Evolutionary conservation across 2,888 invertebrate species (phyloP), one percentile per base, ranked within the genome.

Genomic region (Griposia aprilina): DNA sequence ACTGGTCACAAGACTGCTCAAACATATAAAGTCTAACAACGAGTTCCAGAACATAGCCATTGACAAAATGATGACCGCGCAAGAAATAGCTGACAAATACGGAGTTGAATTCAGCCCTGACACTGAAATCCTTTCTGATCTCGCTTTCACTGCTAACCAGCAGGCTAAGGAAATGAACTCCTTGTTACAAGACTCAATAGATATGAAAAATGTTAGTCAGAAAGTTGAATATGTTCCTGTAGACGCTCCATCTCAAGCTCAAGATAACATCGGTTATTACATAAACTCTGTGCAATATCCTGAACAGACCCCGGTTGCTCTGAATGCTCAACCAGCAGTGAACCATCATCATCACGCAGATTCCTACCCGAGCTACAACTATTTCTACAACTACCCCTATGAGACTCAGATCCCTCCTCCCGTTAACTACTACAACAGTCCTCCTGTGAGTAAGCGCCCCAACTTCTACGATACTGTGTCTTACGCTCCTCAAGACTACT

Each of bases 61-160:
- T 26, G 97, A 96, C 23, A 96, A 97, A 87, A 95, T 97, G 96
- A 96, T 97, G 96, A 91, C 94, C 4, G 96, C 96, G 66, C 96
- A 96, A 90, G 95, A 97, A 89, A 96, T 96, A 4, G 96, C 97
- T 55, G 95, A 96, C 60, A 96, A 96, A 91, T 96, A 93, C 82
- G 95, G 95, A 63, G 93, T 97, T 15, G 94, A 94, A 59, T 96
- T 95, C 80, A 93, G 90, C 63, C 96, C 97, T 23, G 96, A 96
- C 66, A 91, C 95, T 11, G 96, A 96, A 88, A 92, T 96, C 8
- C 89, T 96, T 20, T 90, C 95, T 20, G 95, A 96, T 48, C 89
- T 96, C 0, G 96, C 96, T 30, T 81, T 93, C 36, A 94, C 94
- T 57, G 94, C 96, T 2, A 94, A 94, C 80, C 93, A 95, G 71